Evolutionary conservation across 2,113 vertebrate species (phyloP).

Genomic region (Gobiocypris rarus): DNA sequence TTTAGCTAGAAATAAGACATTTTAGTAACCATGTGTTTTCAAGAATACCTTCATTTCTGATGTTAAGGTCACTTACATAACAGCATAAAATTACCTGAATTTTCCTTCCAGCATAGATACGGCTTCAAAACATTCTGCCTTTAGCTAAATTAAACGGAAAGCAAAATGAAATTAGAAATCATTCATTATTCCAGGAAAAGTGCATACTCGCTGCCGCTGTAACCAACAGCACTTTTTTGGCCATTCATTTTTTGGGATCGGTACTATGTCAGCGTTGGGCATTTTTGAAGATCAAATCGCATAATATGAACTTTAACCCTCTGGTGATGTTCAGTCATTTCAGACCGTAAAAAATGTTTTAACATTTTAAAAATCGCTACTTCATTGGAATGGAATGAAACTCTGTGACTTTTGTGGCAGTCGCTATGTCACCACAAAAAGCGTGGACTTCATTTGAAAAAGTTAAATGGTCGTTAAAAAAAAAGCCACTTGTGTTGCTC

Average conservation of each 20-base stretch:
- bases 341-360: no score
- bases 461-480: no score
- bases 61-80: constrained; percentile 64
- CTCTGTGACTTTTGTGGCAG: no score
- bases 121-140: not conserved
- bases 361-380: no score
- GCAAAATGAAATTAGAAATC: not conserved
- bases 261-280: not conserved
- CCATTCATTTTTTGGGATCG: not conserved
- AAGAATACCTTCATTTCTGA: constrained; percentile 49
- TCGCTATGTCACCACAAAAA: no score
- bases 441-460: no score
- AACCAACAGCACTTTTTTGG: not conserved
- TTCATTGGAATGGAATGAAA: no score
- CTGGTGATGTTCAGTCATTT: no score
- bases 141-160: not conserved
- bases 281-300: constrained; percentile 5
- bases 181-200: constrained; percentile 17
- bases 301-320: not conserved
- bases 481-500: no score
- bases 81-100: constrained; percentile 39
- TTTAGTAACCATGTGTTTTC: constrained; percentile 35
- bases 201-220: not conserved
- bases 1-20: not conserved
- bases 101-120: constrained; percentile 10